These are phyloP conservation scores for Eueides isabella DNA, from an alignment of 1,140 invertebrate genomes.

Conservation along the genomic window DNA sequence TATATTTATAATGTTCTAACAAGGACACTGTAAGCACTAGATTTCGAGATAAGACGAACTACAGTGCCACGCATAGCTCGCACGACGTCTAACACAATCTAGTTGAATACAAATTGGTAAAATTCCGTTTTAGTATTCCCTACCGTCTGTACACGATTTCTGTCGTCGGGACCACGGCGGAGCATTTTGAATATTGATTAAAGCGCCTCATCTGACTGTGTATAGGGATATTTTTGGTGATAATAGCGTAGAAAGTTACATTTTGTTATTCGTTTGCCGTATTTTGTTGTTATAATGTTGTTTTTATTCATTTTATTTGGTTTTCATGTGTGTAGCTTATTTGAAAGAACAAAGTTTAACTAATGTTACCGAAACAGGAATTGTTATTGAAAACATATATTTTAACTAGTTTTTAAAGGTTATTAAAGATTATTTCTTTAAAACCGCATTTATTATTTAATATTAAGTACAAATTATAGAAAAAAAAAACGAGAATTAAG, in stretches of 20 bases:
- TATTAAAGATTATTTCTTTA: too few species aligned
- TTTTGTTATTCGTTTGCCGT: constrained; percentile 36
- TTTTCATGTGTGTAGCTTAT: not conserved
- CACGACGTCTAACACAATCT: constrained; percentile 54
- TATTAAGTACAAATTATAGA: too few species aligned
- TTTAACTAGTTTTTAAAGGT: too few species aligned
- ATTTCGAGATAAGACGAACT: constrained; percentile 63
- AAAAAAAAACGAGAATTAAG: too few species aligned
- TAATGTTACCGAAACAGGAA: too few species aligned
- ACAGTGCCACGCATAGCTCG: constrained; percentile 55
- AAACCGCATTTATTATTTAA: too few species aligned
- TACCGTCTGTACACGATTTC: constrained; percentile 64
- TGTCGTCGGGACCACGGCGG: constrained; percentile 58
- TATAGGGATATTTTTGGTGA: constrained; percentile 44
- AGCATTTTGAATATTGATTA: constrained; percentile 74
- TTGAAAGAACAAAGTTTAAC: not conserved
- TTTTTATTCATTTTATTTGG: not conserved
- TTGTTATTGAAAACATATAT: too few species aligned
- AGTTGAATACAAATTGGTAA: constrained; percentile 66
- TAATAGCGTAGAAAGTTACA: constrained; percentile 55
- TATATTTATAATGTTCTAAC: constrained; percentile 50
- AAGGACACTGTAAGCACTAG: constrained; percentile 63
- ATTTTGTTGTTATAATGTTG: not conserved
- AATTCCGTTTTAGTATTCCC: constrained; percentile 59
- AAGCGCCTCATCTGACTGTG: constrained; percentile 40